Base-by-base conservation (phyloP, 2,113 vertebrate species). In the Rousettus leschenaultii region DNA sequence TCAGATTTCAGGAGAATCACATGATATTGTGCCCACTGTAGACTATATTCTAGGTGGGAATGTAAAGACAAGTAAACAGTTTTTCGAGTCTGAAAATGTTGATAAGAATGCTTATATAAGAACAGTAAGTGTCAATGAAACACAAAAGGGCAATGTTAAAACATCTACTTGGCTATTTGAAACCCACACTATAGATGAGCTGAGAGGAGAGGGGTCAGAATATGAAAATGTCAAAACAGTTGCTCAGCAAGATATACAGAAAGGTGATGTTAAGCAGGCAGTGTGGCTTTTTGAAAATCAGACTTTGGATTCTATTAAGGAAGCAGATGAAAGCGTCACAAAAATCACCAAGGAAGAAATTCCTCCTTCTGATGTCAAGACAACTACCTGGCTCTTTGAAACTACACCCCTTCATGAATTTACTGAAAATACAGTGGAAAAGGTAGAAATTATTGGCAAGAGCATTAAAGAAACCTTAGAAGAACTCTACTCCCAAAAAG, bases 251-350 rank as follows among this genome's bases (percentile, higher is more conserved):
- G 99, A 99, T 26, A 92, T 99, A 3, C 98, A 98, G 83, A 99
- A 98, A 97, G 99, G 99, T 77, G 99, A 99, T 95, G 99, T 99
- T 28, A 99, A 99, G 97, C 98, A 99, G 48, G 99, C 99, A 48
- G 98, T 99, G 2, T 99, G 99, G 99, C 99, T 99, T 91, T 99
- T 99, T 98, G 99, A 99, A 98, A 99, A 99, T 96, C 99, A 99
- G 70, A 98, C 98, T 89, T 98, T 99, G 73, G 99, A 99, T 97
- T 99, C 98, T 93, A 98, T 99, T 97, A 99, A 98, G 79, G 99
- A 99, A 95, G 86, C 92, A 16, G 98, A 98, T 63, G 99, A 99
- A 91, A 98, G 61, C 11, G 96, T 96, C 61, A 92, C 75, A 35
- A 95, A 98, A n/a, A 38, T 98, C 9, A 77, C 51, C 75, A 98